Conservation (phyloP, 2,797 vertebrate genomes). For the Megalops cyprinoides region DNA sequence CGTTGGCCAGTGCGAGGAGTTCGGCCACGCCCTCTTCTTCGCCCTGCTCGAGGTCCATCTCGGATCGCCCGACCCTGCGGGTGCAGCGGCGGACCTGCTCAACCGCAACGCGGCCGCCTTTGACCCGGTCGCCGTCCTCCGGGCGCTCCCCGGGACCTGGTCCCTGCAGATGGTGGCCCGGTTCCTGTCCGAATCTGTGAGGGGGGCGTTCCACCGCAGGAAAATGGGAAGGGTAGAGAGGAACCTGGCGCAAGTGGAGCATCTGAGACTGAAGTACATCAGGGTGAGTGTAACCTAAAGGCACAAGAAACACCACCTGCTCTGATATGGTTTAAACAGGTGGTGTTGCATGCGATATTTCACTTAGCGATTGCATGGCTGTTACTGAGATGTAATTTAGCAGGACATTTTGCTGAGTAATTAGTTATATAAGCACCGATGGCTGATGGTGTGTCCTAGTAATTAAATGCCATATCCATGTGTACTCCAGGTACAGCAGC, state of each 20-base stretch:
- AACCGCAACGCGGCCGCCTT: constrained; percentile 58
- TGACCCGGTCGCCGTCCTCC: constrained; percentile 53
- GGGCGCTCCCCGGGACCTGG: constrained; percentile 66
- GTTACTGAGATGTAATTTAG: too few relatives aligned
- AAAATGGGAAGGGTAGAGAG: constrained; percentile 62
- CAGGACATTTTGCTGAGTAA: too few relatives aligned
- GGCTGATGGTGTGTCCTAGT: too few relatives aligned
- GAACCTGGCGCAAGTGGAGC: constrained; percentile 58
- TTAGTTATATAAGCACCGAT: too few relatives aligned
- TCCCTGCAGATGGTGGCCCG: constrained; percentile 63
- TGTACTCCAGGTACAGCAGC: too few relatives aligned
- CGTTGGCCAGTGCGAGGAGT: constrained; percentile 44
- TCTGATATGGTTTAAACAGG: too few relatives aligned
- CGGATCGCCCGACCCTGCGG: constrained; percentile 37
- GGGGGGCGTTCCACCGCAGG: constrained; percentile 62
- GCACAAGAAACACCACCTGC: too few relatives aligned
- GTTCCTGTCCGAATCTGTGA: constrained; percentile 63
- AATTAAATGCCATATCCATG: too few relatives aligned
- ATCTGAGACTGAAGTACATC: constrained; percentile 59
- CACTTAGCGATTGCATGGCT: too few relatives aligned
- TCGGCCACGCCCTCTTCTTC: constrained; percentile 55
- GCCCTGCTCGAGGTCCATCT: constrained; percentile 65
- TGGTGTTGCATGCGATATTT: too few relatives aligned
- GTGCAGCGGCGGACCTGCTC: constrained; percentile 62
- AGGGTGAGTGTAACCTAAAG: too few relatives aligned